Percentiles rank a stretch among this genome's conserved stretches.
Evolutionary conservation across 2,113 vertebrate genomes (phyloP).

Genomic region (Microtus pennsylvanicus): DNA sequence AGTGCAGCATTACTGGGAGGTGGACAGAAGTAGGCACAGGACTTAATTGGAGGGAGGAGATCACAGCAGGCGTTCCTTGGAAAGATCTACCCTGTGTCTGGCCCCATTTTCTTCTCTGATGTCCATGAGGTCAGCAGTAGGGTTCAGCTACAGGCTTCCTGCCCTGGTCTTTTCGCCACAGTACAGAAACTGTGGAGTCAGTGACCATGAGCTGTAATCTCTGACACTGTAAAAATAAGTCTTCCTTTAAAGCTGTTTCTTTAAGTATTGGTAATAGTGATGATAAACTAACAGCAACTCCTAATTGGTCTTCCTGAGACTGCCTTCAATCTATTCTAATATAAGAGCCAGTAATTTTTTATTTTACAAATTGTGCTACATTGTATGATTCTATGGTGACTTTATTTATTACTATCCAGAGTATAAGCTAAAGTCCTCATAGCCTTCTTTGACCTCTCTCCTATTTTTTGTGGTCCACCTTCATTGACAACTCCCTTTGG

Average conservation of each 20-base stretch:
- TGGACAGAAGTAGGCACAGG: no score
- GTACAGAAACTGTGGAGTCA: background rate
- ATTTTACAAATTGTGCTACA: background rate
- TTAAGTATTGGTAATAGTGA: background rate
- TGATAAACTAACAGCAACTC: background rate
- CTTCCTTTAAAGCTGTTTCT: background rate
- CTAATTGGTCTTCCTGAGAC: background rate
- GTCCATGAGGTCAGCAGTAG: background rate
- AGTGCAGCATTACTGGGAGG: background rate
- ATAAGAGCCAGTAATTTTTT: background rate
- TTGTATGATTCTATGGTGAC: background rate
- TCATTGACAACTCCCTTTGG: background rate
- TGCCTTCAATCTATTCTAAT: background rate
- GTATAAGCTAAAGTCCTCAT: background rate
- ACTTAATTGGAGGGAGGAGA: background rate
- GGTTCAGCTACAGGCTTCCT: background rate
- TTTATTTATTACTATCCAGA: background rate
- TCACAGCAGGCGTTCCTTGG: background rate
- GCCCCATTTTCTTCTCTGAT: no score
- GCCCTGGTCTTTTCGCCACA: background rate
- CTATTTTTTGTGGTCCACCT: background rate
- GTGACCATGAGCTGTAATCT: background rate
- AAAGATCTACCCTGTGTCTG: background rate
- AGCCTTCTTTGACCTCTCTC: background rate
- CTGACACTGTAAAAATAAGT: background rate